Evolutionary conservation across 2,113 vertebrate species (phyloP).

Genomic region (Ciconia boyciana): DNA sequence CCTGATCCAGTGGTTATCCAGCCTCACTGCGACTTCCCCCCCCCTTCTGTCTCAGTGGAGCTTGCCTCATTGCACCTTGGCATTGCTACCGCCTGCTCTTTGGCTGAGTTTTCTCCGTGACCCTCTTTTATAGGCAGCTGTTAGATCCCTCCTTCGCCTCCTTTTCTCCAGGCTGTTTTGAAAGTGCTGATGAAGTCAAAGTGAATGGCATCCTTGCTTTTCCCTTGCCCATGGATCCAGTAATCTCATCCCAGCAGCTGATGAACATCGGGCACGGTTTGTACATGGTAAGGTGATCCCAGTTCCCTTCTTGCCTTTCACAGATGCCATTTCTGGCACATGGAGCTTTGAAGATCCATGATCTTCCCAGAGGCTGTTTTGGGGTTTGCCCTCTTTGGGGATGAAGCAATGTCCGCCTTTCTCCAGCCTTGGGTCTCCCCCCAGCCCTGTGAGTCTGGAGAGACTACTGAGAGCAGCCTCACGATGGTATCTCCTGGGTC

Average conservation of each 20-base stretch:
- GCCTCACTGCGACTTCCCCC: no score
- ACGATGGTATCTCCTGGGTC: background rate
- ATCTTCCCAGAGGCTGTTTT: background rate
- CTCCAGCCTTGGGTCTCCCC: background rate
- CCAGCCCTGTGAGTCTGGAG: background rate
- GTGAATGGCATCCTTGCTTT: background rate
- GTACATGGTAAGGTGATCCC: background rate
- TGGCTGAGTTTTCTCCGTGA: background rate
- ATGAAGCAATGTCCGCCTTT: background rate
- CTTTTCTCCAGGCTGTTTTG: background rate
- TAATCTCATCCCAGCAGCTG: background rate
- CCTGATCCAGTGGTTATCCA: background rate
- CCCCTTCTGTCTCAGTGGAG: background rate
- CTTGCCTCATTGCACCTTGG: background rate
- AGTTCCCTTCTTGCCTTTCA: background rate
- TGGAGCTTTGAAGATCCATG: background rate
- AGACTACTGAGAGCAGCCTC: background rate
- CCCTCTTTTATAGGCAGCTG: background rate
- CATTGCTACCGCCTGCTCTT: background rate
- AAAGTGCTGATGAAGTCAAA: background rate
- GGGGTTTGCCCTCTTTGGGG: background rate
- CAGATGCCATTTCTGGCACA: background rate
- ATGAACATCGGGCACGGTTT: accelerated
- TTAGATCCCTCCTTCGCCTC: background rate
- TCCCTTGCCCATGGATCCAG: background rate